Percentiles rank a stretch among this genome's conserved stretches.
These are phyloP conservation scores for Notolabrus celidotus DNA, from an alignment of 2,797 vertebrate genomes.

Conservation along the genomic window DNA sequence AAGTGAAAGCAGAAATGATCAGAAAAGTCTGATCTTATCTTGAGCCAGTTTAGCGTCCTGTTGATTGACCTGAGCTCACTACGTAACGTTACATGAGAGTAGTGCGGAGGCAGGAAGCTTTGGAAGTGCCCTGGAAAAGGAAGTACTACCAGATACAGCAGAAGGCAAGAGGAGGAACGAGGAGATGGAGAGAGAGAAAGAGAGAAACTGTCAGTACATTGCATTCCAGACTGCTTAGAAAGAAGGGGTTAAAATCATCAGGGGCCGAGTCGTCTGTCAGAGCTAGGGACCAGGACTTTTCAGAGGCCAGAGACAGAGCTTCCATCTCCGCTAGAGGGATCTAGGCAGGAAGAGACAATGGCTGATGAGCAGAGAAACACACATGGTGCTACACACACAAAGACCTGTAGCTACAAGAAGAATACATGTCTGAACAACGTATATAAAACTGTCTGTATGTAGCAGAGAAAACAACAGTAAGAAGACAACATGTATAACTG, in stretches of 20 bases:
- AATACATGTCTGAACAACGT: constrained; percentile 19
- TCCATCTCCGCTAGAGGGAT: constrained; percentile 99
- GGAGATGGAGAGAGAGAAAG: constrained; percentile 58
- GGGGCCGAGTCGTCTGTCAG: constrained; percentile 96
- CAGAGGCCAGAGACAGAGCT: constrained; percentile 98
- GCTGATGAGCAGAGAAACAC: constrained; percentile 88
- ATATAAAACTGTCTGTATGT: background rate
- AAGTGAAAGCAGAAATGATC: background rate
- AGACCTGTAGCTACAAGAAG: constrained; percentile 37
- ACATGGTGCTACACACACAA: constrained; percentile 41
- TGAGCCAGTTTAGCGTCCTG: constrained; percentile 9
- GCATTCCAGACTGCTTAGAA: constrained; percentile 96
- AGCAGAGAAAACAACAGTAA: background rate
- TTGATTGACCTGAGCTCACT: constrained; percentile 2
- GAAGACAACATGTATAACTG: background rate
- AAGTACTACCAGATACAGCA: constrained; percentile 58
- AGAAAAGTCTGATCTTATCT: too few relatives aligned
- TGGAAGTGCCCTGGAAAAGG: constrained; percentile 63
- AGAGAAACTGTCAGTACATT: constrained; percentile 93
- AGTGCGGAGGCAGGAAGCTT: constrained; percentile 52
- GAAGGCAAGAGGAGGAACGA: constrained; percentile 38
- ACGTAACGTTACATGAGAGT: constrained; percentile 16
- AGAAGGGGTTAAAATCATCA: constrained; percentile 94
- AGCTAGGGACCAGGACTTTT: constrained; percentile 99
- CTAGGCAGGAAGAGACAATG: constrained; percentile 95